Percentiles rank a stretch among this genome's conserved stretches.
These are phyloP conservation scores for Tryphoninae sp. DNA, from an alignment of 2,888 invertebrate genomes.

Conservation along the genomic window DNA sequence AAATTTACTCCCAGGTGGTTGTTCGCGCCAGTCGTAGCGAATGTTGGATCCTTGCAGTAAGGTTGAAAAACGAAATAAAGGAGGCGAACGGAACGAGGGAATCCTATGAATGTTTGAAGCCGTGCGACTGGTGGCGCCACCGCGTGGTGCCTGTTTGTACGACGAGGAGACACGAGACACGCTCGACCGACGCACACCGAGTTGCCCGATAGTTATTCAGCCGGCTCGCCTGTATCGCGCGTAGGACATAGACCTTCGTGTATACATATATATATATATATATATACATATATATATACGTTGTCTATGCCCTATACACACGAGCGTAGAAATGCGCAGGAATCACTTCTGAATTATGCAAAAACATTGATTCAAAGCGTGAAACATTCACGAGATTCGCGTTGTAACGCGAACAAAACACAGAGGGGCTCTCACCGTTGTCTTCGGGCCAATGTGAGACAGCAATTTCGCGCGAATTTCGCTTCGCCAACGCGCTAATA, in stretches of 20 bases:
- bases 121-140: slow-evolving; percentile 20
- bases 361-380: slow-evolving; percentile 73
- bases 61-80: not conserved
- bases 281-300: slow-evolving; percentile 13
- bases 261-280: slow-evolving; percentile 1
- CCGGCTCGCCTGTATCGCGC: slow-evolving; percentile 12
- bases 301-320: too few species aligned
- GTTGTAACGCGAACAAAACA: slow-evolving; percentile 10
- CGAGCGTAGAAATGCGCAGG: slow-evolving; percentile 31
- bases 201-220: slow-evolving; percentile 14
- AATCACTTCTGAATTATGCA: slow-evolving; percentile 73
- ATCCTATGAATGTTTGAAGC: slow-evolving; percentile 55
- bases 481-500: slow-evolving; percentile 61
- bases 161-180: slow-evolving; percentile 26
- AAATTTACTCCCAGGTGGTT: too few species aligned
- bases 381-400: slow-evolving; percentile 63
- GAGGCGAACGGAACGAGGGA: not conserved
- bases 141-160: slow-evolving; percentile 23
- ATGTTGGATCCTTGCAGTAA: not conserved
- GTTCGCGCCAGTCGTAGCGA: too few species aligned
- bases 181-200: slow-evolving; percentile 23
- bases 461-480: slow-evolving; percentile 32
- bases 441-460: too few species aligned
- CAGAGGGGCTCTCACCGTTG: too few species aligned
- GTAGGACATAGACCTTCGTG: slow-evolving; percentile 1